Percentiles rank a stretch among this genome's conserved stretches.
Conservation (phyloP, 2,888 invertebrate genomes). For the Dolomedes plantarius region DNA sequence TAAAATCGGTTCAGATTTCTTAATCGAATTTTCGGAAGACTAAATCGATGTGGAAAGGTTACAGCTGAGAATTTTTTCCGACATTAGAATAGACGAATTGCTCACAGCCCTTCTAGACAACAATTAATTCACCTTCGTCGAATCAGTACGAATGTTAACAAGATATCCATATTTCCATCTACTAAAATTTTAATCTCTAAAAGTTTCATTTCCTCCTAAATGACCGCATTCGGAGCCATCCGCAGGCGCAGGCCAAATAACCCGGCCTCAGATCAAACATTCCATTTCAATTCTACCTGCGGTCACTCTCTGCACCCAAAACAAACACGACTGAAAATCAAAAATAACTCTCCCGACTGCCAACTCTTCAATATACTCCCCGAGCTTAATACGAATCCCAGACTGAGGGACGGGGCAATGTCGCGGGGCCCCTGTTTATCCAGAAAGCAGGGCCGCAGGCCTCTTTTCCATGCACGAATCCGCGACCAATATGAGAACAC, state of each 20-base stretch:
- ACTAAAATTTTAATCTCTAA: too few species aligned
- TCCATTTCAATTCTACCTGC: slow-evolving; percentile 1
- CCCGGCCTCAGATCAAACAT: neutral
- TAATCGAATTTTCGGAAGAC: too few species aligned
- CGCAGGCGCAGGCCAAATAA: neutral
- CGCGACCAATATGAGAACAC: slow-evolving; percentile 49
- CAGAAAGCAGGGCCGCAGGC: slow-evolving; percentile 46
- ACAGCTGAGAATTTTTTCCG: too few species aligned
- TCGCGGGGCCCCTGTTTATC: slow-evolving; percentile 50
- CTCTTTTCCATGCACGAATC: slow-evolving; percentile 20
- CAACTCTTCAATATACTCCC: slow-evolving; percentile 24
- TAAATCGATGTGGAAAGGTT: too few species aligned
- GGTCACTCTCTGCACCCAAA: neutral
- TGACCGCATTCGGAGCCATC: too few species aligned
- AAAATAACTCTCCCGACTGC: slow-evolving; percentile 1
- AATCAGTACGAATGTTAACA: too few species aligned
- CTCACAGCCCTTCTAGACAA: too few species aligned
- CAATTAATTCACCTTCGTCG: too few species aligned
- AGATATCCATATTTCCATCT: too few species aligned
- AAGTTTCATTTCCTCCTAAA: too few species aligned
- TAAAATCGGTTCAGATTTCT: too few species aligned
- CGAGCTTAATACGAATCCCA: slow-evolving; percentile 4
- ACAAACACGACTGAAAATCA: slow-evolving; percentile 8
- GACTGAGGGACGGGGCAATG: slow-evolving; percentile 16
- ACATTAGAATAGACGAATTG: too few species aligned